Base-by-base conservation (phyloP, 2,113 vertebrate genomes). In the Oncorhynchus gorbuscha region DNA sequence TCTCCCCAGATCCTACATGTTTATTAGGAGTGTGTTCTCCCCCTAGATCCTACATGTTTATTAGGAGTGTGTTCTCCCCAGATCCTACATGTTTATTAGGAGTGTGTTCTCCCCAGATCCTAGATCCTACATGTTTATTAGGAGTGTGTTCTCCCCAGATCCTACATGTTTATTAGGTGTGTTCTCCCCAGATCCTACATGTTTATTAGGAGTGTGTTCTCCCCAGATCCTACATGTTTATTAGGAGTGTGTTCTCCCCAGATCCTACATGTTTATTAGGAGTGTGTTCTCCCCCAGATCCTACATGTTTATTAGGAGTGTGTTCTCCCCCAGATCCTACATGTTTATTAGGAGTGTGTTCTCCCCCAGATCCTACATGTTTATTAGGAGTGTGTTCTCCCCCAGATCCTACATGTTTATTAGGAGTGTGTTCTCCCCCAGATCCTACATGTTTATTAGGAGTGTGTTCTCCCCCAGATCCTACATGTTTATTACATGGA, bases 141-240 rank as follows among this genome's bases (percentile, higher is more conserved):
- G 6, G 59, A 62, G 59, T 62, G 35, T 77, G 14, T n/a, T n/a
- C n/a, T n/a, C n/a, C n/a, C n/a, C n/a, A n/a, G n/a, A 61, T 14
- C 2, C n/a, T n/a, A n/a, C n/a, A n/a, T n/a, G n/a, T n/a, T n/a
- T n/a, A n/a, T n/a, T n/a, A n/a, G n/a, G n/a, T n/a, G n/a, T n/a
- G n/a, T n/a, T 74, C 7, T 1, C 20, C 22, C 77, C n/a, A 94
- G 93, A 94, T 98, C 86, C 91, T 98, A 26, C 24, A 26, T 26
- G 24, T 26, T 26, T 26, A 26, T 26, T 26, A 26, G 26, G 26
- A 26, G 26, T 26, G 2, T 26, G 26, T 26, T 26, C 26, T 26
- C 26, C 26, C 26, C 26, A 26, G 5, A 39, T 39, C 35, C 35
- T 39, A 7, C 35, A 39, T 39, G 5, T 61, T 22, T n/a, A 61